These are phyloP conservation scores for Taphrorychus bicolor DNA, from an alignment of 2,888 invertebrate species.

Conservation along the genomic window DNA sequence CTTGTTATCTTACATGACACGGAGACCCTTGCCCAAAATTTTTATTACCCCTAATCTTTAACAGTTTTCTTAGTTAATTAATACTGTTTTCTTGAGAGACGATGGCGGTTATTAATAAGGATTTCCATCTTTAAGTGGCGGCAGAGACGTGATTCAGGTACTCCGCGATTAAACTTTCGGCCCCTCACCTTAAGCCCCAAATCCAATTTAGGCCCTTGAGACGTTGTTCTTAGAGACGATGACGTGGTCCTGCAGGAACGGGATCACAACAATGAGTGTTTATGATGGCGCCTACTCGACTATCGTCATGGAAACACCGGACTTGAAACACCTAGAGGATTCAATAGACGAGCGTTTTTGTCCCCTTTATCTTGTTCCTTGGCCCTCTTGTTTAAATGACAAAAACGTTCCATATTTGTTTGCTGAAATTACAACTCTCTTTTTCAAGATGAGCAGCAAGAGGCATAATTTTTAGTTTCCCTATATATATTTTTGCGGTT, in stretches of 20 bases:
- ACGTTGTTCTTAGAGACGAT: constrained; percentile 48
- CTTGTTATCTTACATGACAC: not conserved
- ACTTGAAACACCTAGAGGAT: constrained; percentile 47
- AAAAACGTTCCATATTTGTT: too few species aligned
- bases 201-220: constrained; percentile 58
- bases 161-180: not conserved
- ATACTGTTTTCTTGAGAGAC: too few species aligned
- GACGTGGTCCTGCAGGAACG: constrained; percentile 48
- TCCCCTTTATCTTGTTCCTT: not conserved
- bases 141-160: too few species aligned
- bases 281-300: constrained; percentile 63
- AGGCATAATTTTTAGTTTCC: constrained; percentile 57
- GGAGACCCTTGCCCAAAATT: not conserved
- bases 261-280: constrained; percentile 63
- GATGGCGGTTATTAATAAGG: too few species aligned
- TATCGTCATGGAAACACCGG: constrained; percentile 60
- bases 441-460: too few species aligned
- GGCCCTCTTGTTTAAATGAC: too few species aligned
- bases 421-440: too few species aligned
- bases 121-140: too few species aligned
- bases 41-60: not conserved
- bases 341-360: constrained; percentile 26
- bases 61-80: too few species aligned
- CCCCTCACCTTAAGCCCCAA: constrained; percentile 51
- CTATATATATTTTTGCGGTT: constrained; percentile 61